phyloP scores from a whole-genome alignment of 2,113 vertebrate genomes.

The Mohoua ochrocephala region DNA sequence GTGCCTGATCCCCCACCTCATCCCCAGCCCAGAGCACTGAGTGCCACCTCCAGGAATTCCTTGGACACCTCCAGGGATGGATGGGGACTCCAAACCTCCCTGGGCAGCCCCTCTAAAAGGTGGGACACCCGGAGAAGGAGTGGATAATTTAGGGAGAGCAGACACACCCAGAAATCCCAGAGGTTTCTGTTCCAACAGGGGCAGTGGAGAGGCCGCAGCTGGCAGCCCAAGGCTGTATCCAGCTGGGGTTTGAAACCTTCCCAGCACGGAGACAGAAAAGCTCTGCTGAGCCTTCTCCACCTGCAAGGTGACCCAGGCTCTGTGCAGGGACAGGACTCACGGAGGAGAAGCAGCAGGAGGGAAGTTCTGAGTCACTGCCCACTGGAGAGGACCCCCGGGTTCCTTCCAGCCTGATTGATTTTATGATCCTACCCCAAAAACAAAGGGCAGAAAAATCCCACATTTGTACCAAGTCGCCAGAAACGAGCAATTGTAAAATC shows the following conservation, averaged over 20 bases:
- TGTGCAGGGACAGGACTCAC: fast-evolving
- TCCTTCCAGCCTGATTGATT: neutral
- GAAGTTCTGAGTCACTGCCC: neutral
- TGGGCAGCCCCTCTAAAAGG: neutral
- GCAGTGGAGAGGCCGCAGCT: neutral
- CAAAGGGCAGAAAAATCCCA: neutral
- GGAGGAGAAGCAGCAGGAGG: neutral
- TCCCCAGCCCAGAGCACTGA: neutral
- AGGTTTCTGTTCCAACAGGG: neutral
- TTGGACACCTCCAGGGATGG: neutral
- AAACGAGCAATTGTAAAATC: neutral
- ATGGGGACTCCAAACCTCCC: neutral
- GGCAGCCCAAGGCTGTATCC: neutral
- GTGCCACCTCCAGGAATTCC: neutral
- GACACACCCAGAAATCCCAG: neutral
- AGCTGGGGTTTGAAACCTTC: neutral
- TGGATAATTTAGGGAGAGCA: neutral
- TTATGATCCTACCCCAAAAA: neutral
- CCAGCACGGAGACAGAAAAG: neutral
- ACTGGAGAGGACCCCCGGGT: fast-evolving
- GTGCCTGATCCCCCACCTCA: fast-evolving
- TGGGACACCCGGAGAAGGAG: neutral
- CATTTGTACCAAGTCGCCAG: neutral
- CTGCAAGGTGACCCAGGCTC: neutral
- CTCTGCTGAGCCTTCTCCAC: neutral